Conservation (phyloP, 2,888 invertebrate genomes). For the Ganaspis brasiliensis region DNA sequence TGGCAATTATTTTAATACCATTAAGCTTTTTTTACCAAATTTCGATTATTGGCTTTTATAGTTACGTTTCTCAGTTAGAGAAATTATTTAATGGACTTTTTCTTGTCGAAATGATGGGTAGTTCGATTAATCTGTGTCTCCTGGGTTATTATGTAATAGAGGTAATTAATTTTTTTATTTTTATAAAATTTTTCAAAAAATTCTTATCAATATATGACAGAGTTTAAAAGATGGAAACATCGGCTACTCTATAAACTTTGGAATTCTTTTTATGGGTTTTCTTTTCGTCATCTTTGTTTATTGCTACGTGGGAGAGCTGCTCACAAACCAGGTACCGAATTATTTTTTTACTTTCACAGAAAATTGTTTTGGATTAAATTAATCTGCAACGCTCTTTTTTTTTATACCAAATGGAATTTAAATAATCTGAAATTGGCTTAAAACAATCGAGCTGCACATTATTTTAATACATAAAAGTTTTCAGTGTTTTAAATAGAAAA, state of each 20-base stretch:
- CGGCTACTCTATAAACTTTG: slow-evolving; percentile 1
- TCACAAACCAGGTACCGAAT: slow-evolving; percentile 45
- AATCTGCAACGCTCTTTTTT: no score
- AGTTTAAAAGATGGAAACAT: slow-evolving; percentile 24
- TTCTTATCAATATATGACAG: neutral
- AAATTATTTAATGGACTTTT: slow-evolving; percentile 50
- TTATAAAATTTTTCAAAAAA: neutral
- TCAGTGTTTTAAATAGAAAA: no score
- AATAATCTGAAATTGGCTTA: no score
- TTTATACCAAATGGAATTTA: no score
- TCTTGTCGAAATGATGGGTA: slow-evolving; percentile 74
- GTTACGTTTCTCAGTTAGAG: slow-evolving; percentile 48
- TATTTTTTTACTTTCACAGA: neutral
- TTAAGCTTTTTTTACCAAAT: neutral
- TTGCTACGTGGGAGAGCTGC: slow-evolving; percentile 49
- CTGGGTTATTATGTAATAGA: slow-evolving; percentile 72
- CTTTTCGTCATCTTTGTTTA: slow-evolving; percentile 50
- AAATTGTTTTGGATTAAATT: no score
- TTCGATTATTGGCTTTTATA: slow-evolving; percentile 41
- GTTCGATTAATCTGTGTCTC: slow-evolving; percentile 75
- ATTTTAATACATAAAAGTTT: no score
- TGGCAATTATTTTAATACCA: no score
- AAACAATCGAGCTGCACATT: no score
- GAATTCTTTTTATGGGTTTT: slow-evolving; percentile 46
- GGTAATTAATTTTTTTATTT: neutral